Evolutionary conservation across 2,888 invertebrate genomes (phyloP).

Genomic region (Lithophane semibrunnea): DNA sequence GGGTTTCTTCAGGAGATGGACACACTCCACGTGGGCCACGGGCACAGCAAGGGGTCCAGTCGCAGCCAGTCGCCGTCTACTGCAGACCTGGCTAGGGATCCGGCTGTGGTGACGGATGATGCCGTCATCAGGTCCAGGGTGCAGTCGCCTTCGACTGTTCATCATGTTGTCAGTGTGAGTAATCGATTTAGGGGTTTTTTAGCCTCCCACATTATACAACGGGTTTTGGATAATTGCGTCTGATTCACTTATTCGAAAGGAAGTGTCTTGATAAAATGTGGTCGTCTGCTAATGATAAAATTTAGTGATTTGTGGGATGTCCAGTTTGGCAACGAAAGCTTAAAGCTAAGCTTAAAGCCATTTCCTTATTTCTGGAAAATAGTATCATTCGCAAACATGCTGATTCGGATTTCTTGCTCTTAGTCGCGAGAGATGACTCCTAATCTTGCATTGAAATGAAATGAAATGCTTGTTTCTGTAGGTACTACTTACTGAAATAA

Average conservation of each 20-base stretch:
- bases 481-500: background rate
- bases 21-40: constrained; percentile 85
- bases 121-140: constrained; percentile 86
- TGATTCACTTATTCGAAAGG: constrained; percentile 7
- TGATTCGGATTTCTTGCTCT: background rate
- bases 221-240: background rate
- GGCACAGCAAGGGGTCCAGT: constrained; percentile 91
- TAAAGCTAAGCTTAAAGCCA: too few species aligned
- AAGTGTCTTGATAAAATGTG: constrained; percentile 11
- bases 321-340: background rate
- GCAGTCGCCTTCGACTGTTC: constrained; percentile 85
- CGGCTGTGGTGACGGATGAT: constrained; percentile 84
- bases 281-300: background rate
- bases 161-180: constrained; percentile 83
- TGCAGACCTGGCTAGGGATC: constrained; percentile 86
- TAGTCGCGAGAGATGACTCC: background rate
- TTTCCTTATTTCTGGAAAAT: background rate
- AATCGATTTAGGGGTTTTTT: constrained; percentile 5
- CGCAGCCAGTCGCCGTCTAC: constrained; percentile 91
- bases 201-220: background rate
- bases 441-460: background rate
- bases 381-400: background rate
- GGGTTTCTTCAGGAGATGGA: constrained; percentile 78
- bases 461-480: too few species aligned
- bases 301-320: background rate